Evolutionary conservation across 2,888 invertebrate genomes (phyloP).

Genomic region (Rhagonycha lutea): DNA sequence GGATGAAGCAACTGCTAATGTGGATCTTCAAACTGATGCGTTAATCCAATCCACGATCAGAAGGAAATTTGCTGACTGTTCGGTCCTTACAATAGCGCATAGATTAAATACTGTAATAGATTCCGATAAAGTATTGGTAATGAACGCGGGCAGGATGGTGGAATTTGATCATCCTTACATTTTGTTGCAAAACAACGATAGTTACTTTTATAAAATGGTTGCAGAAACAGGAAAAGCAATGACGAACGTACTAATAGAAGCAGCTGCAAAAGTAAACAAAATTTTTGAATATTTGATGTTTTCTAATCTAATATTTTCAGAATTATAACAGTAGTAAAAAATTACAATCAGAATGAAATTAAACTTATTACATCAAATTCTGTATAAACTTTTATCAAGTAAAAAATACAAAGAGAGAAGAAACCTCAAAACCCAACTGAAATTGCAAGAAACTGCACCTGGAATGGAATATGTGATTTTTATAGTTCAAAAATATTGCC

Average conservation of each 20-base stretch:
- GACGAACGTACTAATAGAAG: slow-evolving; percentile 42
- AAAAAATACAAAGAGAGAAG: neutral
- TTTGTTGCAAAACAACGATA: slow-evolving; percentile 63
- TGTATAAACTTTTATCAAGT: neutral
- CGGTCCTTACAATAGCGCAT: slow-evolving; percentile 82
- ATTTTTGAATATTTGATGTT: neutral
- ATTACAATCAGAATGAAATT: neutral
- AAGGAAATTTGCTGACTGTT: slow-evolving; percentile 73
- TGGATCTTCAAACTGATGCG: slow-evolving; percentile 74
- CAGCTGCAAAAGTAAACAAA: slow-evolving; percentile 37
- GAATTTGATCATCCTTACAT: slow-evolving; percentile 80
- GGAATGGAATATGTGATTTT: neutral
- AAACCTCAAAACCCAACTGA: neutral
- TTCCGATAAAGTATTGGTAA: slow-evolving; percentile 64
- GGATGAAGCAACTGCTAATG: slow-evolving; percentile 91
- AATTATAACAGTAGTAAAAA: neutral
- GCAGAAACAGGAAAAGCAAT: slow-evolving; percentile 65
- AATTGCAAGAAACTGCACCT: neutral
- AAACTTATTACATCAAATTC: neutral
- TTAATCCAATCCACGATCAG: slow-evolving; percentile 80
- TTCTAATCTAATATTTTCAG: neutral
- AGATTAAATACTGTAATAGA: slow-evolving; percentile 71
- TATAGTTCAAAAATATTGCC: too few species aligned
- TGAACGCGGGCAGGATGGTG: slow-evolving; percentile 76
- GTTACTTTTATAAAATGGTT: slow-evolving; percentile 69